Percentiles rank a stretch among this genome's conserved stretches.
phyloP scores from a whole-genome alignment of 2,113 vertebrate genomes.

The Hyperoodon ampullatus region DNA sequence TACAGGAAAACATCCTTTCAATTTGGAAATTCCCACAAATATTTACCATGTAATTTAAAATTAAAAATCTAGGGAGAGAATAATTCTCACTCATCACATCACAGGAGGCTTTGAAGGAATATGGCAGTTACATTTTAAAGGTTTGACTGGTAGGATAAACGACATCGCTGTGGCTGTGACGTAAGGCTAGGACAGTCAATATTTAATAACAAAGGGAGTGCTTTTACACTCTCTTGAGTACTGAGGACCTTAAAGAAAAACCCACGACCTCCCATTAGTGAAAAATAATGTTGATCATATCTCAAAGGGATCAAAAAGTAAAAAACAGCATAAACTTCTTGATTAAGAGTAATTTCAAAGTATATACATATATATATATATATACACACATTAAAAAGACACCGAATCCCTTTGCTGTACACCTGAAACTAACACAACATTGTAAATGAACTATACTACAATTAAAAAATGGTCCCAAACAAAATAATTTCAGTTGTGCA shows the following conservation, averaged over 20 bases:
- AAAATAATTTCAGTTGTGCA: neutral
- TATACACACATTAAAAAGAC: neutral
- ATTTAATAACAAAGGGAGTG: neutral
- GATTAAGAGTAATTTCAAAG: neutral
- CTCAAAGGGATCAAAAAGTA: neutral
- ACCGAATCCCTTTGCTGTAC: neutral
- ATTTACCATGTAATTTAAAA: neutral
- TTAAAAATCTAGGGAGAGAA: neutral
- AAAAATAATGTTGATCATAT: neutral
- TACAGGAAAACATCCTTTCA: neutral
- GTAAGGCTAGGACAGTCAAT: neutral
- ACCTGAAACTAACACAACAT: fast-evolving
- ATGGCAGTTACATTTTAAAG: neutral
- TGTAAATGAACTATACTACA: neutral
- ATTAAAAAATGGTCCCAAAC: neutral
- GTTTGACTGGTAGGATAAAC: neutral
- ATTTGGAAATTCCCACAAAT: neutral
- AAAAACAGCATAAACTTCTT: neutral
- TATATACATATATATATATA: fast-evolving
- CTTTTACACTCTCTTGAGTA: neutral
- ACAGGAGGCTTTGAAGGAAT: neutral
- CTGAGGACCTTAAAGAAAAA: neutral
- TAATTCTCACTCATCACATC: neutral
- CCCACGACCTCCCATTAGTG: neutral
- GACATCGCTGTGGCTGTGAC: fast-evolving